Percentiles rank a stretch among this genome's conserved stretches.
phyloP scores from a whole-genome alignment of 2,797 vertebrate genomes.

The Parauchenoglanis ngamensis region DNA sequence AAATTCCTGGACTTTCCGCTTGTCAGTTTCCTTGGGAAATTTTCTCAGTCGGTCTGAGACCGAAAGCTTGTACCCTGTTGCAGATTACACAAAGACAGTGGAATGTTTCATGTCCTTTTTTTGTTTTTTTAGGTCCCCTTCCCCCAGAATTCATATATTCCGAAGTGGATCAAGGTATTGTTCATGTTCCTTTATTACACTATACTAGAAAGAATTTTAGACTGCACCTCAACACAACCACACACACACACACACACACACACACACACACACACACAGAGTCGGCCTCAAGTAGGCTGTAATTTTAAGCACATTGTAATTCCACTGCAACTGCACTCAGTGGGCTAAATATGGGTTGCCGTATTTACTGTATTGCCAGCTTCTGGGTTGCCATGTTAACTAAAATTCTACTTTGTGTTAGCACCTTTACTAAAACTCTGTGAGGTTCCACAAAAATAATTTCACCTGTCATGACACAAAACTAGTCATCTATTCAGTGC shows the following conservation, averaged over 20 bases:
- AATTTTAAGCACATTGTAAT: background rate
- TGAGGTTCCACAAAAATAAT: background rate
- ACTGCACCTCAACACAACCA: background rate
- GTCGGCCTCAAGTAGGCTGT: background rate
- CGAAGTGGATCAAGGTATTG: background rate
- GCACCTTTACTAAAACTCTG: background rate
- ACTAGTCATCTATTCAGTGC: background rate
- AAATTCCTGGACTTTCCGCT: background rate
- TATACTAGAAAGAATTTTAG: background rate
- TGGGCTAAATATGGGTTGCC: background rate
- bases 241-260: conserved; percentile 1
- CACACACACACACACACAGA: background rate
- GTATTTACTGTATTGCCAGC: background rate
- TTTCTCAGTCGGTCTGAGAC: background rate
- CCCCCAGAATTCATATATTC: rapidly evolving
- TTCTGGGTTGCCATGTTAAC: background rate
- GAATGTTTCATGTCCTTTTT: background rate
- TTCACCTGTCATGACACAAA: background rate
- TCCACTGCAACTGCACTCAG: background rate
- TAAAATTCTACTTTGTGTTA: background rate
- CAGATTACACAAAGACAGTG: no score
- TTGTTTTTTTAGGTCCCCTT: background rate
- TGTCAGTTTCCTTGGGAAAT: background rate
- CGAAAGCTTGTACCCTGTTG: background rate
- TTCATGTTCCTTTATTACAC: background rate